Evolutionary conservation across 2,888 invertebrate genomes (phyloP).

Genomic region (Torymus aiolomorphi): DNA sequence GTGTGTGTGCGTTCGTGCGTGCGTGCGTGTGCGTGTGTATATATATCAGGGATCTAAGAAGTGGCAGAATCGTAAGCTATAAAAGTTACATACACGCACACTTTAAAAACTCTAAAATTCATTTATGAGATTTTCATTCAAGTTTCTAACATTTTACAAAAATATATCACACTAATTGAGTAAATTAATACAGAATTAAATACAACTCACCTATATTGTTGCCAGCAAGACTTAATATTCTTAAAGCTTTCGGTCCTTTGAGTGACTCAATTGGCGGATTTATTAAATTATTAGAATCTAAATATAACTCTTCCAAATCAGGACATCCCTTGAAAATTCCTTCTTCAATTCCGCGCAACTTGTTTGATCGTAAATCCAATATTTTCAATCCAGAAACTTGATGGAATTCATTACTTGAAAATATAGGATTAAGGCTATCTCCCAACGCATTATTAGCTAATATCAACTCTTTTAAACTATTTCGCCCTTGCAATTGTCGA

Average conservation of each 20-base stretch:
- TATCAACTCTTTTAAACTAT: conserved; percentile 83
- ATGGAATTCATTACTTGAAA: conserved; percentile 90
- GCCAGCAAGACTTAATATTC: conserved; percentile 84
- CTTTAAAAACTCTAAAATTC: too few species aligned
- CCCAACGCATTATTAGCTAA: conserved; percentile 90
- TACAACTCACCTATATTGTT: conserved; percentile 86
- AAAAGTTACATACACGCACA: too few species aligned
- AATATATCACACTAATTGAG: too few species aligned
- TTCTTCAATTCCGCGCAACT: conserved; percentile 88
- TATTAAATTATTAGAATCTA: conserved; percentile 88
- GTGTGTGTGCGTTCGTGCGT: too few species aligned
- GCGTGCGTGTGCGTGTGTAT: too few species aligned
- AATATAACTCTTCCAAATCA: conserved; percentile 86
- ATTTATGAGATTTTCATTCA: too few species aligned
- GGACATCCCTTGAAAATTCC: conserved; percentile 90
- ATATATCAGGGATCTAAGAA: too few species aligned
- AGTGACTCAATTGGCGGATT: conserved; percentile 86
- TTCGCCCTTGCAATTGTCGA: conserved; percentile 81
- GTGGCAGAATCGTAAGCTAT: too few species aligned
- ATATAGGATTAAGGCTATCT: conserved; percentile 92
- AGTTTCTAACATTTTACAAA: too few species aligned
- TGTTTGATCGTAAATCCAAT: conserved; percentile 88
- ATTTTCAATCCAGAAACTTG: conserved; percentile 84
- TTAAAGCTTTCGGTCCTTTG: conserved; percentile 86
- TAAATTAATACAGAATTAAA: not conserved